Evolutionary conservation across 2,797 vertebrate species (phyloP), one percentile per base, ranked within the genome.

Genomic region (Sebastes minor): DNA sequence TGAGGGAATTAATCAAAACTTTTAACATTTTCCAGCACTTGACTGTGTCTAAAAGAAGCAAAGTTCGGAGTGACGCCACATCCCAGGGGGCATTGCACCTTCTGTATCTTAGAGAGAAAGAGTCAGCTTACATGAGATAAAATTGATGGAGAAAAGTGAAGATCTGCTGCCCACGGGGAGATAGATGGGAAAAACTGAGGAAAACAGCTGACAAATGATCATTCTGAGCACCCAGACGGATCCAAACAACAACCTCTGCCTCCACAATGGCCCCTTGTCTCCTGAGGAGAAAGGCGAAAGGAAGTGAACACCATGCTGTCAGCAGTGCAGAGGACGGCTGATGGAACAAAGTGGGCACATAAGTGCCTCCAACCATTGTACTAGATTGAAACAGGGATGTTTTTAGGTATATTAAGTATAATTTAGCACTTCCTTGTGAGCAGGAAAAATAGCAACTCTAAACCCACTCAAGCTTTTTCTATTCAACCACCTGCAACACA

Each of bases 161-260:
- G 33, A 75, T 33, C 56, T 73, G 28, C 56, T 79, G 66, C 67
- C 81, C 64, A 52, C 18, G 7, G 71, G 74, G 83, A 73, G 66
- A 72, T 28, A 59, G 22, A 42, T n/a, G 13, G 30, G 27, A 62
- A 77, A 76, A 57, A 71, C 35, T 38, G 61, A 60, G 10, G 3
- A 71, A 78, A 84, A 81, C 35, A 83, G 74, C 35, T 23, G 28
- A 84, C 72, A 88, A 86, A 87, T 78, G 42, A 81, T 81, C 42
- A 63, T 72, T 62, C 49, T 20, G 71, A 78, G 49, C 8, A 66
- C 52, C 65, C 74, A 79, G 67, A 84, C 6, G 14, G 79, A 80
- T 63, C 62, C 76, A 69, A 82, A 89, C 76, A 87, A 82, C 60
- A 82, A 75, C 73, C 71, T 78, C 74, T 71, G 63, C 62, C 63